A percentile compares a stretch with the other conserved stretches of the same genome.
These are phyloP conservation scores for Sprattus sprattus DNA, from an alignment of 2,113 vertebrate species.

Conservation along the genomic window DNA sequence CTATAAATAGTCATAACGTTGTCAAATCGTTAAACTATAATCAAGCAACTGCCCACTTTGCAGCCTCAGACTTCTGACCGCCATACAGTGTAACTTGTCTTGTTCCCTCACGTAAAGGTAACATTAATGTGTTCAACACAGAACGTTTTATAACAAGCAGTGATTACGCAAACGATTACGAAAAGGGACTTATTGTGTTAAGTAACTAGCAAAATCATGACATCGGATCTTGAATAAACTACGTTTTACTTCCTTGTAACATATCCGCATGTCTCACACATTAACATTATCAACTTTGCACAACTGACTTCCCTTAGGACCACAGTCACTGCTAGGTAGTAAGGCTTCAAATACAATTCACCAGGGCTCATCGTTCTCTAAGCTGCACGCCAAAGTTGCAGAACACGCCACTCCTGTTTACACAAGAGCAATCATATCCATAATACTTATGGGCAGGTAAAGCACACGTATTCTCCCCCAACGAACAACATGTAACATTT, in stretches of 20 bases:
- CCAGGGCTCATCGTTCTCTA: background rate
- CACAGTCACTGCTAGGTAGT: background rate
- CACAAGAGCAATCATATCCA: background rate
- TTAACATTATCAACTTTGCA: background rate
- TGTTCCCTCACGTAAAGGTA: background rate
- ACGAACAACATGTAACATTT: background rate
- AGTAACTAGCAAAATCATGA: background rate
- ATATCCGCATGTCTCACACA: background rate
- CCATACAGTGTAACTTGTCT: background rate
- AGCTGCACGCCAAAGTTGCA: background rate
- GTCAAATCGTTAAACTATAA: background rate
- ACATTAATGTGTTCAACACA: background rate
- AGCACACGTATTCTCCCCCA: background rate
- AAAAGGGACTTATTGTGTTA: constrained; percentile 42
- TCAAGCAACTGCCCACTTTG: background rate
- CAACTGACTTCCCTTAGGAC: background rate
- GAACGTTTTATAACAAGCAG: constrained; percentile 45
- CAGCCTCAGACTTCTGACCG: background rate
- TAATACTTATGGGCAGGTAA: background rate
- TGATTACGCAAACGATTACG: constrained; percentile 67
- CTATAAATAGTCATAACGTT: background rate
- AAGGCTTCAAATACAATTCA: background rate
- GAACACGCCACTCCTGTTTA: background rate
- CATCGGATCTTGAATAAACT: background rate
- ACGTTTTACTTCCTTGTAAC: background rate